Evolutionary conservation across 2,113 vertebrate genomes (phyloP).

Genomic region (Pampusana beccarii): DNA sequence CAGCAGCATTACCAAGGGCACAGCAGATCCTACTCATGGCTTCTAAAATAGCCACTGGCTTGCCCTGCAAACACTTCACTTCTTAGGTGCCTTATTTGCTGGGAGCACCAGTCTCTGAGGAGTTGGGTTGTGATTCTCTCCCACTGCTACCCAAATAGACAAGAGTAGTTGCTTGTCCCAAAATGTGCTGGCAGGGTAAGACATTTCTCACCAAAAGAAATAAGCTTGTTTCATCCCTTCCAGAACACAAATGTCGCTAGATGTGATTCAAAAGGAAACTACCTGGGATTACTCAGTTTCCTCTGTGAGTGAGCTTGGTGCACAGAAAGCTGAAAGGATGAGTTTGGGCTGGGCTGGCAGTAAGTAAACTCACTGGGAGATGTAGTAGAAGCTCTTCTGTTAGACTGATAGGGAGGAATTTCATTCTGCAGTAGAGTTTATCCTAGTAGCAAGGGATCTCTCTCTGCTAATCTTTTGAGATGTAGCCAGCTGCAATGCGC

Average conservation of each 20-base stretch:
- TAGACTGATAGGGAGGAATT: background rate
- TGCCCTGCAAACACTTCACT: background rate
- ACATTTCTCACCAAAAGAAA: background rate
- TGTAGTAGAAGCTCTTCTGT: background rate
- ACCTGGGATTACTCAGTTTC: conserved; percentile 57
- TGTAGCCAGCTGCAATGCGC: background rate
- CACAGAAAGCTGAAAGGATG: background rate
- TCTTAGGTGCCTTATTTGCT: background rate
- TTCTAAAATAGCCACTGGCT: background rate
- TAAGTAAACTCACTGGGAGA: background rate
- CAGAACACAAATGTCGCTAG: background rate
- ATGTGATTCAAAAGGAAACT: conserved; percentile 45
- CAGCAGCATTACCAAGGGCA: background rate
- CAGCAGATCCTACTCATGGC: background rate
- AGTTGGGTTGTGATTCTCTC: background rate
- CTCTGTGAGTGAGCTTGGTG: background rate
- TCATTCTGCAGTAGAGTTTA: background rate
- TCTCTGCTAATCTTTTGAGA: background rate
- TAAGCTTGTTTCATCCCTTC: background rate
- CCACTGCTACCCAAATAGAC: background rate
- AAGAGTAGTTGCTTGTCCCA: background rate
- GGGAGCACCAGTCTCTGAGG: background rate
- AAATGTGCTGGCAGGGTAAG: background rate
- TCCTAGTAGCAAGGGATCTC: background rate
- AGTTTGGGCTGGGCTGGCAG: background rate